Conservation (phyloP, 2,888 invertebrate species). For the Leuctra nigra region DNA sequence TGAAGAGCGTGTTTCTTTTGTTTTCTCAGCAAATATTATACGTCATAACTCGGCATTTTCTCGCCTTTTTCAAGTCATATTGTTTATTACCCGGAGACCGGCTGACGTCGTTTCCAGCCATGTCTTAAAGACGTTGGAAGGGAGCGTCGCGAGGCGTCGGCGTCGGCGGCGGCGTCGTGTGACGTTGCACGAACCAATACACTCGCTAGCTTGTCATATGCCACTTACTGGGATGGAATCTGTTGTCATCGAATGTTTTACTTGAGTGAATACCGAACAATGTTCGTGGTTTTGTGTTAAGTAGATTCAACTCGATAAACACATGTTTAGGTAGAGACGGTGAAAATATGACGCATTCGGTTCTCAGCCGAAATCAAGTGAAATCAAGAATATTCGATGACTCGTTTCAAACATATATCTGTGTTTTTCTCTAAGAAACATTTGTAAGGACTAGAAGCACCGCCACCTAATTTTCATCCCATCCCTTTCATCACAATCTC, state of each 20-base stretch:
- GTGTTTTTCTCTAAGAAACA: no score
- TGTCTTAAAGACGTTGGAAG: background rate
- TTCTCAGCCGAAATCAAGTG: no score
- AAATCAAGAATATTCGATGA: no score
- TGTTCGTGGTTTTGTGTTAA: no score
- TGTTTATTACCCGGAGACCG: background rate
- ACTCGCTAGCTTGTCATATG: background rate
- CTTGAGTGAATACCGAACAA: no score
- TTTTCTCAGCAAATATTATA: background rate
- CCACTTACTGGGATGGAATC: background rate
- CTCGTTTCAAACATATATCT: no score
- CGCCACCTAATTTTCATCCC: no score
- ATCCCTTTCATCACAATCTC: no score
- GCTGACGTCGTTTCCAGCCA: background rate
- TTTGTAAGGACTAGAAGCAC: no score
- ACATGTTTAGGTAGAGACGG: no score
- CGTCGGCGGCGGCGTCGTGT: background rate
- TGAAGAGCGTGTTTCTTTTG: background rate
- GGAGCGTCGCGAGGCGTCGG: background rate
- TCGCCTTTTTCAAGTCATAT: background rate
- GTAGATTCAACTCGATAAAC: no score
- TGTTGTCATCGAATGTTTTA: background rate
- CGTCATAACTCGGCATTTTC: slow-evolving; percentile 2
- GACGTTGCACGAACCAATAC: slow-evolving; percentile 1
- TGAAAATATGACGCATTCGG: no score